Base-by-base conservation (phyloP, 2,888 invertebrate species). In the Hemithea aestivaria region DNA sequence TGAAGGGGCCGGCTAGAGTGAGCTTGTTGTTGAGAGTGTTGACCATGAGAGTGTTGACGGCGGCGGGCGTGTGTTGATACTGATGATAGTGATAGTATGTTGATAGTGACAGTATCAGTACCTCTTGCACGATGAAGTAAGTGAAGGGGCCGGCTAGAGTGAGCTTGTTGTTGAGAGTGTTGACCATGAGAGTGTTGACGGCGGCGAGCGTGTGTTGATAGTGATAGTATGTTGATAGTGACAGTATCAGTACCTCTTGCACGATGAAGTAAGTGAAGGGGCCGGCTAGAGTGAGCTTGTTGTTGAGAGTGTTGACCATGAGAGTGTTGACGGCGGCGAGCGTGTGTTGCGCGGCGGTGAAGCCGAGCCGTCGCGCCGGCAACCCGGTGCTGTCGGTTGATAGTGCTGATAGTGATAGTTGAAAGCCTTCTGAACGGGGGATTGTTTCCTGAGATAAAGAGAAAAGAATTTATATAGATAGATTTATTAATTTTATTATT, bases 211-310 rank as follows among this genome's bases (percentile, higher is more conserved):
- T 47, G 92, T 89, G 6, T 93, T 94, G 94, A 4, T 16, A 16
- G 16, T n/a, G n/a, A n/a, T n/a, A 16, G 2, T 5, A 16, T 16
- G 16, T 5, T 16, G 16, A 4, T 16, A n/a, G 4, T 8, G 1
- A 27, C 10, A 21, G 21, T 2, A 10, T 7, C 8, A 16, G 4
- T 57, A 95, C 95, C 85, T 96, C 96, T 51, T 93, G 93, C 33
- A 98, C 88, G 23, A 94, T 91, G 51, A 94, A 93, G 72, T 97
- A 97, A 27, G 95, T 90, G 74, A 97, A 97, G 0, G 96, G 94
- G 0, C 97, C 97, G 0, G 96, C 94, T 11, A 93, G 92, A 40
- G 92, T 91, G n/a, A 98, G 90, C 60, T 91, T 91, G 68, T 93
- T 92, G 57, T 95, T 93, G 16, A 97, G 83, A 40, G 95, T 91